These are phyloP conservation scores for Cuculus canorus DNA, from an alignment of 2,797 vertebrate species.

Conservation along the genomic window DNA sequence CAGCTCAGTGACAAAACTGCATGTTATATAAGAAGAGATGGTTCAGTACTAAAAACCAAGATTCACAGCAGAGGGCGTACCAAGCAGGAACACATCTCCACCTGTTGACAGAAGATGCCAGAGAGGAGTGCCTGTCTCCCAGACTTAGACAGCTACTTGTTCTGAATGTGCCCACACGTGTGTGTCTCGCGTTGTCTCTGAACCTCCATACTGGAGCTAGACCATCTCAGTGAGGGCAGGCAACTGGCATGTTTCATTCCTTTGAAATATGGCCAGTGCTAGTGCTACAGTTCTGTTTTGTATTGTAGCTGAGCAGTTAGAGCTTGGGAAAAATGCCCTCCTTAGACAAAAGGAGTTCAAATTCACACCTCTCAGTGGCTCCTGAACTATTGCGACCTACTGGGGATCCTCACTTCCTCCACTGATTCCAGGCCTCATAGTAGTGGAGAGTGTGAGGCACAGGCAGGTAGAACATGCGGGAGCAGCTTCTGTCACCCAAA, in stretches of 20 bases:
- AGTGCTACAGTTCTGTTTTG: background rate
- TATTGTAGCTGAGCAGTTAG: background rate
- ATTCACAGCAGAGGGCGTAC: background rate
- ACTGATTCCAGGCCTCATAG: background rate
- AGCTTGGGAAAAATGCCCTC: background rate
- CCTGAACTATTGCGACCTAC: background rate
- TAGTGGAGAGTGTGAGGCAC: background rate
- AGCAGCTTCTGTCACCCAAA: background rate
- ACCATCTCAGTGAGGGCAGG: background rate
- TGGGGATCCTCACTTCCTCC: background rate
- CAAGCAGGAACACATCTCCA: background rate
- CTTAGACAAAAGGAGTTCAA: background rate
- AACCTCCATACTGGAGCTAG: background rate
- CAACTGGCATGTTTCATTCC: background rate
- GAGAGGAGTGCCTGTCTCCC: background rate
- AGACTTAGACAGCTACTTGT: background rate
- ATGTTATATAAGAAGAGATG: background rate
- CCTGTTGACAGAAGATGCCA: background rate
- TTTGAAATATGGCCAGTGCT: fast-evolving
- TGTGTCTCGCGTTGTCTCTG: background rate
- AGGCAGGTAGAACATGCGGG: background rate
- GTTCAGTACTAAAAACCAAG: background rate
- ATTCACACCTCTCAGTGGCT: background rate
- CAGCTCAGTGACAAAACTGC: background rate
- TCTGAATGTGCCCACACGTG: fast-evolving